Percentiles rank a stretch among this genome's conserved stretches.
phyloP scores from a whole-genome alignment of 2,888 invertebrate genomes.

The Colostygia pectinataria region DNA sequence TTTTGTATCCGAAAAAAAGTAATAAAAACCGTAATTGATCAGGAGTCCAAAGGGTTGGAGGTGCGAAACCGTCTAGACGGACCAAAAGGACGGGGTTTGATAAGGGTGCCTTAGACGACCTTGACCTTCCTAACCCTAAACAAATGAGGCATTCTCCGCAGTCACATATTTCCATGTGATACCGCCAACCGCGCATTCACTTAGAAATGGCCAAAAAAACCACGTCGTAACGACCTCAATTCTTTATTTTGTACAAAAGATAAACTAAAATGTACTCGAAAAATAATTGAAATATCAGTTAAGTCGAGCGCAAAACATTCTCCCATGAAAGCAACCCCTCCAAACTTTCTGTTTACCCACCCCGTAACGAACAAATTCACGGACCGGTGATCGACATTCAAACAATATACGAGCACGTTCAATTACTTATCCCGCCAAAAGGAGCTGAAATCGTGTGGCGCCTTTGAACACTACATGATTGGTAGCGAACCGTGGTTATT shows the following conservation, averaged over 20 bases:
- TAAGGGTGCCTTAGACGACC: conserved; percentile 76
- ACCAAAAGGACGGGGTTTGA: conserved; percentile 75
- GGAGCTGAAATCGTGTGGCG: conserved; percentile 51
- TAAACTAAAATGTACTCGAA: conserved; percentile 14
- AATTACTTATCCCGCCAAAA: conserved; percentile 62
- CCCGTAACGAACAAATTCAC: conserved; percentile 56
- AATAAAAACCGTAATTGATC: conserved; percentile 65
- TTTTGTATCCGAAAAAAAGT: conserved; percentile 33
- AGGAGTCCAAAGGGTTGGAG: conserved; percentile 73
- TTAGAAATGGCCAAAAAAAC: conserved; percentile 21
- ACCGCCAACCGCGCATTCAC: conserved; percentile 19
- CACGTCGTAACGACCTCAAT: conserved; percentile 7
- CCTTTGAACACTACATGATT: conserved; percentile 61
- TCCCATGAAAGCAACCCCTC: conserved; percentile 44
- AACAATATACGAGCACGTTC: conserved; percentile 61
- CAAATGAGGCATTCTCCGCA: conserved; percentile 68
- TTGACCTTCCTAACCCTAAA: conserved; percentile 78
- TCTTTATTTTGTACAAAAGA: conserved; percentile 10
- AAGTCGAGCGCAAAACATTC: conserved; percentile 36
- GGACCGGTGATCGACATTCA: conserved; percentile 58
- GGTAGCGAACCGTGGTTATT: conserved; percentile 45
- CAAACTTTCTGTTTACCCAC: conserved; percentile 52
- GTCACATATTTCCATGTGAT: conserved; percentile 45
- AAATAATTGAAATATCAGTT: conserved; percentile 28
- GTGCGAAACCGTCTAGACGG: conserved; percentile 80